Conservation (phyloP, 2,797 vertebrate species). For the Falco naumanni region DNA sequence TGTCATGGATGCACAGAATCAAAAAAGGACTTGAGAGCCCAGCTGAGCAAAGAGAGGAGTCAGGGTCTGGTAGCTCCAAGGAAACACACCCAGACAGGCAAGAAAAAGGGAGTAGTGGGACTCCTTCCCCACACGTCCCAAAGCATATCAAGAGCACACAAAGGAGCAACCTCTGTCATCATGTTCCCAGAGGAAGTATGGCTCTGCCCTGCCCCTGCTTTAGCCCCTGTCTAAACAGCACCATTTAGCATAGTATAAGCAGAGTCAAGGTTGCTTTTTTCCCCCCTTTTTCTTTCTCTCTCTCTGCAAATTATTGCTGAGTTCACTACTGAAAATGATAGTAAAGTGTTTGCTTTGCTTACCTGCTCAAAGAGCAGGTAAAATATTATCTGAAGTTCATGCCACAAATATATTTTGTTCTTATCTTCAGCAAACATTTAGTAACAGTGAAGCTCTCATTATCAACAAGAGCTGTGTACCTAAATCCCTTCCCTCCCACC, state of each 20-base stretch:
- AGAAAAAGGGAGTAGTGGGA: background rate
- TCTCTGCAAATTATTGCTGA: conserved; percentile 48
- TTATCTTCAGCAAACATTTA: conserved; percentile 72
- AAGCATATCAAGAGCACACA: background rate
- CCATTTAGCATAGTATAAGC: background rate
- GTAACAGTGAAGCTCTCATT: conserved; percentile 68
- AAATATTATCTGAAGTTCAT: conserved; percentile 71
- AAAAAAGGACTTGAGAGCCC: background rate
- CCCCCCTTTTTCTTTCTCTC: background rate
- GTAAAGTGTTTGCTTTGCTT: conserved; percentile 59
- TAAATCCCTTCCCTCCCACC: conserved; percentile 38
- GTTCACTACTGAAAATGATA: conserved; percentile 35
- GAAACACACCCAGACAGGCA: background rate
- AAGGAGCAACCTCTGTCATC: conserved; percentile 19
- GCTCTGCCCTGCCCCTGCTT: background rate
- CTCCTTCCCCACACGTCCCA: background rate
- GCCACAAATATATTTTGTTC: conserved; percentile 64
- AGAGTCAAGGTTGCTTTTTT: conserved; percentile 20
- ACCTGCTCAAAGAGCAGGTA: conserved; percentile 56
- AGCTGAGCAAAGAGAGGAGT: background rate
- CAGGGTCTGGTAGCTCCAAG: background rate
- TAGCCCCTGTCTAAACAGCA: conserved; percentile 22
- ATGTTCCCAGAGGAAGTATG: conserved; percentile 4
- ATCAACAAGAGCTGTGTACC: conserved; percentile 58
- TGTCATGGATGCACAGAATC: background rate